Evolutionary conservation across 2,888 invertebrate species (phyloP), one percentile per base, ranked within the genome.

Genomic region (Sisyra terminalis): DNA sequence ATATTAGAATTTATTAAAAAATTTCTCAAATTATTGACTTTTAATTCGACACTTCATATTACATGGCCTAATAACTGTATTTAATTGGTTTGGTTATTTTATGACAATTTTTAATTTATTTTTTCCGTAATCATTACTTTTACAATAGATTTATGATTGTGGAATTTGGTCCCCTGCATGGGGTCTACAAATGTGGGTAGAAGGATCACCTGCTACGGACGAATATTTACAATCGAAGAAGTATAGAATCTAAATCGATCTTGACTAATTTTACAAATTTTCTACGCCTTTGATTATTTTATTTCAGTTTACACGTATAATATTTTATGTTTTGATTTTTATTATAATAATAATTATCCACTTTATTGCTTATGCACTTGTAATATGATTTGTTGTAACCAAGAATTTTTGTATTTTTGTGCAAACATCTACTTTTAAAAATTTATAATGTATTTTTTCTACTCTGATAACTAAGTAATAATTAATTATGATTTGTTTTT

Each of bases 171-270:
- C 13, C 6, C 10, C 30, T n/a, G 15, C 6, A 7, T 9, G 10
- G n/a, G 40, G 40, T 4, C 24, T 40, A 15, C 29, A 31, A 11
- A 40, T 40, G 40, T 40, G 40, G 40, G 9, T 29, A 10, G 40
- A 40, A 40, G 40, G 40, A 13, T 30, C 29, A 14, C 7, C 24
- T 24, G 3, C 24, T 3, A 24, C 3, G 10, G 18, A 39, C 6
- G 24, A 39, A 10, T 18, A 17, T n/a, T 39, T 39, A 13, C 13
- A 39, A 35, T 5, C 24, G 3, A 24, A 24, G 7, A 24, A 24
- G 7, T 24, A 24, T 24, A 8, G 35, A 35, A 35, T 35, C 9
- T 35, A 13, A 13, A n/a, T 35, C 11, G 9, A 11, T 35, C 15
- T 24, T 24, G 24, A 24, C 7, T 24, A 24, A 3, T 24, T 24